phyloP scores from a whole-genome alignment of 2,888 invertebrate species.

The Cheilosia pagana region DNA sequence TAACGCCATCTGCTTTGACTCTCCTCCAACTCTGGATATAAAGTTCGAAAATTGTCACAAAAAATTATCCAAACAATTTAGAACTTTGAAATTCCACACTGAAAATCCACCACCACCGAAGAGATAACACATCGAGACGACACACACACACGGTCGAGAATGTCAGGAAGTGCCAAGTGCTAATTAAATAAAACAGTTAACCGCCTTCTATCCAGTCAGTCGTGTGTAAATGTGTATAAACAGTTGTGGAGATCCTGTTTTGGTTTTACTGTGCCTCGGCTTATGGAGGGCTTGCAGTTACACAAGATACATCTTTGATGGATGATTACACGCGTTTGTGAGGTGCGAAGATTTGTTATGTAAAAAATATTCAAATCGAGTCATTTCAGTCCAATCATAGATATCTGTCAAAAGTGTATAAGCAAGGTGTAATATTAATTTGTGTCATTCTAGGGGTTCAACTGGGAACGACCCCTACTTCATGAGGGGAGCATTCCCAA shows the following conservation, averaged over 20 bases:
- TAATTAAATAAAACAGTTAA: conserved; percentile 68
- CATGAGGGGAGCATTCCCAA: too few species aligned
- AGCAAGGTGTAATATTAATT: too few species aligned
- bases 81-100: background rate
- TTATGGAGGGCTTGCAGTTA: conserved; percentile 2
- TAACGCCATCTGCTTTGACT: too few species aligned
- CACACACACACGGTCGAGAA: conserved; percentile 26
- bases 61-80: conserved; percentile 40
- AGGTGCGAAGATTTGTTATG: background rate
- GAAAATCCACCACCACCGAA: background rate
- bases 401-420: too few species aligned
- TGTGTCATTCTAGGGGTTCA: too few species aligned
- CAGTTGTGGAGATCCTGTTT: conserved; percentile 40
- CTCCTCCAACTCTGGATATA: too few species aligned
- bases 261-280: conserved; percentile 13
- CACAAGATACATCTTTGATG: background rate
- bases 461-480: too few species aligned
- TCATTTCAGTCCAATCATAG: too few species aligned
- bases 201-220: conserved; percentile 49
- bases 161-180: conserved; percentile 66
- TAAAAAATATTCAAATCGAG: too few species aligned
- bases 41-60: conserved; percentile 40
- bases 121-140: conserved; percentile 9
- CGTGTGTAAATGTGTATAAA: background rate
- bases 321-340: conserved; percentile 10